Evolutionary conservation across 2,888 invertebrate species (phyloP).

Genomic region (Andrena dorsata): DNA sequence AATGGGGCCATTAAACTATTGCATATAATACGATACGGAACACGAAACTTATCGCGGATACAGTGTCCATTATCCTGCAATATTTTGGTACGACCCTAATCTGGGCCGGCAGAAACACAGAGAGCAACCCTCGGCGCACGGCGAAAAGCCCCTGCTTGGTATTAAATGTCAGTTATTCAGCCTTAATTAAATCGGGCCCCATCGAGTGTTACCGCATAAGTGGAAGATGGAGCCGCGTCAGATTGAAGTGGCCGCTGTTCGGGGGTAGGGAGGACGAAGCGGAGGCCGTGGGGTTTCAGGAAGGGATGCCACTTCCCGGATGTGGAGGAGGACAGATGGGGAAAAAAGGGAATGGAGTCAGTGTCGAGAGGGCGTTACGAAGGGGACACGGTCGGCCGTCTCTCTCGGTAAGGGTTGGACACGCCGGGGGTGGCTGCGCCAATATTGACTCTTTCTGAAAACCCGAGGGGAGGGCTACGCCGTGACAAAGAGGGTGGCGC

Average conservation of each 20-base stretch:
- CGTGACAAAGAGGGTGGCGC: conserved; percentile 78
- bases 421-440: conserved; percentile 81
- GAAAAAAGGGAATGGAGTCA: conserved; percentile 54
- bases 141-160: background rate
- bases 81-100: background rate
- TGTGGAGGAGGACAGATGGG: conserved; percentile 68
- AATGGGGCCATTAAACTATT: too few species aligned
- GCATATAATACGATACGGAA: too few species aligned
- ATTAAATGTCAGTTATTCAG: conserved; percentile 48
- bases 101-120: background rate
- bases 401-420: conserved; percentile 69
- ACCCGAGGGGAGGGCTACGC: conserved; percentile 68
- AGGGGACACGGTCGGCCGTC: conserved; percentile 53
- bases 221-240: conserved; percentile 54
- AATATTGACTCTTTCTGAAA: conserved; percentile 83
- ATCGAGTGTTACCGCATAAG: conserved; percentile 41
- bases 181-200: conserved; percentile 56
- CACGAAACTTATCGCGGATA: background rate
- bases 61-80: background rate
- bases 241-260: conserved; percentile 52
- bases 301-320: conserved; percentile 68
- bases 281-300: conserved; percentile 25
- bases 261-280: background rate
- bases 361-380: conserved; percentile 71
- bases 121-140: background rate